Conservation (phyloP, 2,113 vertebrate genomes). For the Circaetus cinerascens region DNA sequence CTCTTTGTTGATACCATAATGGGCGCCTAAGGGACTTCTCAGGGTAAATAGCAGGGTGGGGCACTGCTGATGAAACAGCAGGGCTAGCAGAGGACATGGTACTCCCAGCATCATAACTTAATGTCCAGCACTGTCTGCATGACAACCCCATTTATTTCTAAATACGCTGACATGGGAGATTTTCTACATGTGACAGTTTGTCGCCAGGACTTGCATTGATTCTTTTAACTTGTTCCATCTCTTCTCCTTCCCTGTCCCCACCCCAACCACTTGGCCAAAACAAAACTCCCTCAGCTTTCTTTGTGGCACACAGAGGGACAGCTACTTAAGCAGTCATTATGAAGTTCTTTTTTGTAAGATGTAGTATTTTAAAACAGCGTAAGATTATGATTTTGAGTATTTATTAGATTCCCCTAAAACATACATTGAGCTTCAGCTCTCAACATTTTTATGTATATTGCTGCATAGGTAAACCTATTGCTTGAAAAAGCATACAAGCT, state of each 20-base stretch:
- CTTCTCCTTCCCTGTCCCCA: neutral
- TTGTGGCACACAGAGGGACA: neutral
- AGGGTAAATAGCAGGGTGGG: neutral
- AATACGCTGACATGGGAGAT: neutral
- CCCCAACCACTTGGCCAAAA: neutral
- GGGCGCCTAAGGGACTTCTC: neutral
- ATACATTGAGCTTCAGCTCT: neutral
- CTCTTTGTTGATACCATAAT: neutral
- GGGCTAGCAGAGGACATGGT: neutral
- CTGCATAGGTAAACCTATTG: neutral
- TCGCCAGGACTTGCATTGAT: neutral
- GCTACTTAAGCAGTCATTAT: neutral
- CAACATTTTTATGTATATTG: neutral
- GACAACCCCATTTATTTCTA: neutral
- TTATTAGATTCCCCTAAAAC: neutral
- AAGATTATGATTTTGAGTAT: neutral
- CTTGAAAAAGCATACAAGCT: neutral
- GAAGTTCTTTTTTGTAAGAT: neutral
- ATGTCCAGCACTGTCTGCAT: neutral
- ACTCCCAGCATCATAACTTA: no score
- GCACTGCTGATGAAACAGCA: neutral
- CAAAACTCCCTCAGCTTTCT: neutral
- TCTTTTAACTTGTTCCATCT: neutral
- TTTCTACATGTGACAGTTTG: neutral
- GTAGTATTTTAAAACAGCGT: neutral